Conservation (phyloP, 1,140 invertebrate genomes). For the Pectinophora gossypiella region DNA sequence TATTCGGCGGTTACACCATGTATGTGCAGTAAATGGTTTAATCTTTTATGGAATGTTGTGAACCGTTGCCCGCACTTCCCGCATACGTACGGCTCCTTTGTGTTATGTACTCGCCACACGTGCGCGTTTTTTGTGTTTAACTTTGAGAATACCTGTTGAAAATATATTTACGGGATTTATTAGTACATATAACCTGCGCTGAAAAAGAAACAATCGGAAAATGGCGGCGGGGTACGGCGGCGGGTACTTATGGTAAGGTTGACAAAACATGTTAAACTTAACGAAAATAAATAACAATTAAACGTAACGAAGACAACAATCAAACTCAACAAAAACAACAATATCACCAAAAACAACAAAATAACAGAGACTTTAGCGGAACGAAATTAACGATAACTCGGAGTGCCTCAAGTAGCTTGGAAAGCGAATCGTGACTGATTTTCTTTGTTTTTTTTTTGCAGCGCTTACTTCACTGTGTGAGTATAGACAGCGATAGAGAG, state of each 20-base stretch:
- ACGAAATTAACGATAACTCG: too few relatives aligned
- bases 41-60: not conserved
- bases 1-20: not conserved
- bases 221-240: not conserved
- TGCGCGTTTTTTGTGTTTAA: not conserved
- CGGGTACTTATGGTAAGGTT: not conserved
- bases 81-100: not conserved
- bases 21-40: not conserved
- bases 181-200: not conserved
- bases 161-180: not conserved
- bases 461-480: too few relatives aligned
- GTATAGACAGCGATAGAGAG: too few relatives aligned
- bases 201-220: not conserved
- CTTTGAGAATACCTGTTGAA: not conserved
- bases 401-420: too few relatives aligned
- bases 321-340: too few relatives aligned
- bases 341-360: too few relatives aligned
- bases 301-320: too few relatives aligned
- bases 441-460: too few relatives aligned
- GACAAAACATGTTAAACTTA: too few relatives aligned
- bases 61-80: not conserved
- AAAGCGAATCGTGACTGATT: too few relatives aligned
- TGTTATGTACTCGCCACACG: not conserved
- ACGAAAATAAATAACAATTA: too few relatives aligned
- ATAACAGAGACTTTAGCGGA: too few relatives aligned